Evolutionary conservation across 2,113 vertebrate genomes (phyloP).

Genomic region (Malurus melanocephalus): DNA sequence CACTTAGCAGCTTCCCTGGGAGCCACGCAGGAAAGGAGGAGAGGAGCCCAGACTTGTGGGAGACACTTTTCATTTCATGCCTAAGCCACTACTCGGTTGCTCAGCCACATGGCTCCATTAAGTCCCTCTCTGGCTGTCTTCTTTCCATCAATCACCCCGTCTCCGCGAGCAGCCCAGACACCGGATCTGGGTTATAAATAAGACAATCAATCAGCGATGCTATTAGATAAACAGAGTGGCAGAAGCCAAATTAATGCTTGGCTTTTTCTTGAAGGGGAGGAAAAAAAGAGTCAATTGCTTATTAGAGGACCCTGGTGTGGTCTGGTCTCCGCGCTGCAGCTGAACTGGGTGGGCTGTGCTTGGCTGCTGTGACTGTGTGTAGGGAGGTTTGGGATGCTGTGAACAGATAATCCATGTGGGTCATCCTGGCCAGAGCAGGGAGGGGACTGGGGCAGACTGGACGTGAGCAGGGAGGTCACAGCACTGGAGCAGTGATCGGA

Average conservation of each 20-base stretch:
- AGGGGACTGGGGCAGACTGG: background rate
- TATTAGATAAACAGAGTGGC: conserved; percentile 66
- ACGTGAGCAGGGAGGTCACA: background rate
- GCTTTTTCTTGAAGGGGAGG: conserved; percentile 58
- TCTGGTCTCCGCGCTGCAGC: background rate
- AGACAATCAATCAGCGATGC: conserved; percentile 59
- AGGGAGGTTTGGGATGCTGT: background rate
- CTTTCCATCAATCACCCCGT: conserved; percentile 56
- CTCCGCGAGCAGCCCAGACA: conserved; percentile 18
- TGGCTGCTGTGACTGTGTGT: accelerated
- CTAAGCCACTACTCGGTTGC: background rate
- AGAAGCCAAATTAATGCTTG: conserved; percentile 65
- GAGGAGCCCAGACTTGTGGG: conserved; percentile 50
- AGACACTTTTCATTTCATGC: conserved; percentile 45
- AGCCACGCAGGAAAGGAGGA: background rate
- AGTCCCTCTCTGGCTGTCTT: conserved; percentile 43
- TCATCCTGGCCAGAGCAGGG: background rate
- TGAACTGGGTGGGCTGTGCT: background rate
- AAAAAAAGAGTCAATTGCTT: conserved; percentile 53
- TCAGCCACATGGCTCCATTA: conserved; percentile 56
- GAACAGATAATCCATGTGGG: background rate
- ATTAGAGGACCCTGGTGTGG: conserved; percentile 34
- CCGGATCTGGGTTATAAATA: conserved; percentile 65
- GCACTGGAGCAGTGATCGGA: background rate
- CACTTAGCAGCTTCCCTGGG: background rate